These are phyloP conservation scores for Holothuria scabra DNA, from an alignment of 53 echinoderm and acorn worm species.

Conservation along the genomic window DNA sequence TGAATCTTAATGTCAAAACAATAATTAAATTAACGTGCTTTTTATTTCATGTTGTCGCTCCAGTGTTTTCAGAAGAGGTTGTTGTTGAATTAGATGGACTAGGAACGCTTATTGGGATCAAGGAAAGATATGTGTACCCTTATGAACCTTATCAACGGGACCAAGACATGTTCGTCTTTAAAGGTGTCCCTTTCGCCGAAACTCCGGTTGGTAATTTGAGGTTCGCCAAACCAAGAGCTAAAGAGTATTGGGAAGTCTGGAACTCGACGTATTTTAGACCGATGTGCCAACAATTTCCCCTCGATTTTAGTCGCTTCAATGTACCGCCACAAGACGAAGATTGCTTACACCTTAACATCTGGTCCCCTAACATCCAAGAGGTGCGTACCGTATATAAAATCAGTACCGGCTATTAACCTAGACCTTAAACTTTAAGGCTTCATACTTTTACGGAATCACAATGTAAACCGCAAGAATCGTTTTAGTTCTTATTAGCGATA, in stretches of 20 bases:
- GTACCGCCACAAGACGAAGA: conserved; percentile 48
- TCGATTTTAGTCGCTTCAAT: background rate
- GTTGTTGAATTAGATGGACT: conserved; percentile 16
- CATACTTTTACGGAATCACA: no score
- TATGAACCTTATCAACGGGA: conserved; percentile 7
- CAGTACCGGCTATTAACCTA: background rate
- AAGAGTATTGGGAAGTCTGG: conserved; percentile 10
- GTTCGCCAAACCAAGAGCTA: conserved; percentile 39
- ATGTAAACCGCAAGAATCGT: no score
- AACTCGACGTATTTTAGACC: conserved; percentile 31
- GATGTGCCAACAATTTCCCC: conserved; percentile 28
- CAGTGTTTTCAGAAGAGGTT: background rate
- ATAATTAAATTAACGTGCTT: no score
- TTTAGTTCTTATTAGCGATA: no score
- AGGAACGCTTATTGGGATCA: conserved; percentile 16
- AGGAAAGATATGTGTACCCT: conserved; percentile 29
- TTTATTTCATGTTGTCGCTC: no score
- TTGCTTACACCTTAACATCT: conserved; percentile 42
- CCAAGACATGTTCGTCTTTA: conserved; percentile 36
- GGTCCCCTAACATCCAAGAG: conserved; percentile 24
- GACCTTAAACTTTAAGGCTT: no score
- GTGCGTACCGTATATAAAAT: conserved; percentile 3
- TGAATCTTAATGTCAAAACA: no score
- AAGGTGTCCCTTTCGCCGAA: conserved; percentile 47
- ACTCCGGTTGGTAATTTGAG: conserved; percentile 15